Evolutionary conservation across 1,140 invertebrate genomes (phyloP), one percentile per base, ranked within the genome.

Genomic region (Heterodera carotae): DNA sequence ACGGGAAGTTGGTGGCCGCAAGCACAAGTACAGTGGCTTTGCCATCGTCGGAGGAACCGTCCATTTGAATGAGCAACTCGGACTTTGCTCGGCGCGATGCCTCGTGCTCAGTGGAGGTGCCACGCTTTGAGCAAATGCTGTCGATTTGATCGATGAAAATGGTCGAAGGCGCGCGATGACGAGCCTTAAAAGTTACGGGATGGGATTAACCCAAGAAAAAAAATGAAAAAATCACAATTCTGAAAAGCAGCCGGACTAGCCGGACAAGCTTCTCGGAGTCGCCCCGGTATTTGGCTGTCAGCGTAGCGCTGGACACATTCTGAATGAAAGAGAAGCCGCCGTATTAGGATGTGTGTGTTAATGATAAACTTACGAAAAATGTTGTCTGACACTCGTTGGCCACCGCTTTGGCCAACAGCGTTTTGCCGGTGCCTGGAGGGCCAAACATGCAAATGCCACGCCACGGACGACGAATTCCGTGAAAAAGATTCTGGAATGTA

Each of bases 101-200:
- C 90, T 99, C 97, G 89, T 99, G 96, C 89, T 99, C 97, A 27
- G 93, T 94, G 87, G 97, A 95, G 1, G 94, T 94, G 67, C 96
- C 97, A 89, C 97, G 90, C 81, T 94, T 91, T 1, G 95, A 97
- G 89, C 96, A 98, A 68, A 99, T 89, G 6, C 96, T 97, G 90
- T 99, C 97, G 76, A 99, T 99, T 91, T 99, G 97, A 90, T 99
- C 97, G 77, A 99, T 96, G 89, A 99, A 99, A 83, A 99, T 98
- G 60, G 96, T 99, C 85, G 94, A 96, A 22, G 97, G 97, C 70
- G 97, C 96, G 91, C 99, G 97, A 90, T 97, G 98, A 82, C 96
- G 90, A 6, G 96, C 96, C 93, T 94, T 88, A 33, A 68, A 68
- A 68, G 33, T 5, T 31, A 39, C 31, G 25, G 7, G 25, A 73